Base-by-base conservation (phyloP, 2,888 invertebrate genomes). In the Callyntrura guangdongensis region DNA sequence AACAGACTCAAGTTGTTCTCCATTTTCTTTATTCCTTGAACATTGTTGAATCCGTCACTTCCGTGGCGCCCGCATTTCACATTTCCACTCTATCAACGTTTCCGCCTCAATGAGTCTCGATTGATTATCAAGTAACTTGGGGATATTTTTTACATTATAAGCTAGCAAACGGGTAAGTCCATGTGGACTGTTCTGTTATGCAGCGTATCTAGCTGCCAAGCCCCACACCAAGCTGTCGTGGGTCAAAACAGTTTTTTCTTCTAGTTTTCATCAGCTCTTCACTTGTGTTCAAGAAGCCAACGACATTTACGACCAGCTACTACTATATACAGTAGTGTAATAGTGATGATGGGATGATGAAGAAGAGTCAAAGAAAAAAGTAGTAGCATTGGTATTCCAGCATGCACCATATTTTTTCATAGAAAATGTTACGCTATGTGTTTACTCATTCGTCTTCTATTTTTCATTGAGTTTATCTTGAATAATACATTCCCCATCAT, bases 41-140 rank as follows among this genome's bases (percentile, higher is more conserved):
- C 72, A 74, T 47, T 67, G 67, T 77, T 83, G 87, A 83, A 91
- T 91, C 83, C 86, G 69, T 91, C 86, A 91, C 86, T 91, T 91
- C 86, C 84, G 88, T 90, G 90, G 88, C 90, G 92, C 87, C 87
- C 87, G 61, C 81, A 87, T 83, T 86, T 87, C 84, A 87, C 91
- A 87, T 84, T 88, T 92, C 87, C 86, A 91, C 90, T 91, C 89
- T 93, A 92, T 93, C 92, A 91, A 77, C 82, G 90, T 92, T 93
- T 92, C 92, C 92, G 92, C 91, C 84, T 91, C 90, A 91, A 83
- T 89, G 90, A 92, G 69, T 92, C 91, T 92, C 91, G 93, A 93
- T 93, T 92, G 92, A 92, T 92, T 92, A 92, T 92, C 92, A 87
- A 92, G 49, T 45, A 74, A 59, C 67, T 67, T 83, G 2, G 5